Percentiles rank a stretch among this genome's conserved stretches.
phyloP scores from a whole-genome alignment of 2,888 invertebrate species.

The Terebella lapidaria region DNA sequence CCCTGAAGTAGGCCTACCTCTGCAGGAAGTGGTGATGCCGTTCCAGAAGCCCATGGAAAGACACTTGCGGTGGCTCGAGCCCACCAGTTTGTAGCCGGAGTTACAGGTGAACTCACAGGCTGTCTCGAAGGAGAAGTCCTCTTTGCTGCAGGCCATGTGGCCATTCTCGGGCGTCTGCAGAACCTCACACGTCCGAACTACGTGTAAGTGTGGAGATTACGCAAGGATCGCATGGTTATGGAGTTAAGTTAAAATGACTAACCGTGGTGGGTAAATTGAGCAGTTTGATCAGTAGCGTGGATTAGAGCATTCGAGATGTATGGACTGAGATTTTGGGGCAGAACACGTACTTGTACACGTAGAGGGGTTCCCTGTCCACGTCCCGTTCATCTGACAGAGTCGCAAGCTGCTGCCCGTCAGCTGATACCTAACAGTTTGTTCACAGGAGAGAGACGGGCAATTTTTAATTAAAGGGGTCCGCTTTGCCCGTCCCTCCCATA shows the following conservation, averaged over 20 bases:
- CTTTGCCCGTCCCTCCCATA: too few species aligned
- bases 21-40: conserved; percentile 64
- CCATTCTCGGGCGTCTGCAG: conserved; percentile 61
- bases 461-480: too few species aligned
- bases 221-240: too few species aligned
- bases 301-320: too few species aligned
- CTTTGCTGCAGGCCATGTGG: conserved; percentile 53
- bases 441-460: too few species aligned
- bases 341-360: conserved; percentile 59
- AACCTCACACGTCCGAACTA: conserved; percentile 62
- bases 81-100: conserved; percentile 63
- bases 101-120: conserved; percentile 65
- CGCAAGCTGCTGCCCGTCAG: conserved; percentile 58
- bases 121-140: conserved; percentile 60
- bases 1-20: too few species aligned
- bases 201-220: too few species aligned
- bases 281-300: too few species aligned
- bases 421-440: conserved; percentile 32
- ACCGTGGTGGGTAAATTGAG: too few species aligned
- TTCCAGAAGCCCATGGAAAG: conserved; percentile 67
- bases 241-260: neutral
- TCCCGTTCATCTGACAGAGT: conserved; percentile 63
- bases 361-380: conserved; percentile 65
- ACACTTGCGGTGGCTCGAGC: conserved; percentile 64
- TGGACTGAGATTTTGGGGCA: too few species aligned